A percentile compares a stretch with the other conserved stretches of the same genome.
phyloP scores from a whole-genome alignment of 2,888 invertebrate species.

The Hipparchia semele region DNA sequence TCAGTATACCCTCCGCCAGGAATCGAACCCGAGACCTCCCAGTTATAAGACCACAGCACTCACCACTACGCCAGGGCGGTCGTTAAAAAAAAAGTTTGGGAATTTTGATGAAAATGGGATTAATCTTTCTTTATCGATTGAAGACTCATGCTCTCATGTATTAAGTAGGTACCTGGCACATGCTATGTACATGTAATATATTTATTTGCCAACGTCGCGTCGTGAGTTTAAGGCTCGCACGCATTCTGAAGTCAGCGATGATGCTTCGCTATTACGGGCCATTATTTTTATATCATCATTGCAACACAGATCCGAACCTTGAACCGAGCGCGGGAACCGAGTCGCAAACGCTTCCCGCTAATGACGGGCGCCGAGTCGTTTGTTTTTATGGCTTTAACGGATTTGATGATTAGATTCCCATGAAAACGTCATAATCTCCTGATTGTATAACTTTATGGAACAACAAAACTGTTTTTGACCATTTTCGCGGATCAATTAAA shows the following conservation, averaged over 20 bases:
- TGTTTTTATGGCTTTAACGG: slow-evolving; percentile 2
- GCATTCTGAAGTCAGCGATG: slow-evolving; percentile 1
- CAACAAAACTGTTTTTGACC: no score
- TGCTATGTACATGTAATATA: neutral
- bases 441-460: neutral
- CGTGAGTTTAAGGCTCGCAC: neutral
- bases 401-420: slow-evolving; percentile 8
- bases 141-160: no score
- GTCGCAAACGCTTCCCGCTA: neutral
- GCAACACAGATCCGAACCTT: slow-evolving; percentile 21
- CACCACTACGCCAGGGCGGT: no score
- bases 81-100: no score
- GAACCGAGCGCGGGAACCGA: slow-evolving; percentile 30
- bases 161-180: neutral
- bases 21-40: no score
- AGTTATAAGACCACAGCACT: no score
- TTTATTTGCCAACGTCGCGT: no score
- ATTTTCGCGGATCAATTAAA: no score
- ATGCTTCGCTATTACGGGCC: slow-evolving; percentile 5
- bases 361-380: neutral
- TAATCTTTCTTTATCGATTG: no score
- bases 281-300: slow-evolving; percentile 18
- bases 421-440: neutral
- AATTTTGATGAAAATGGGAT: no score
- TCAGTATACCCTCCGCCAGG: no score